Base-by-base conservation (phyloP, 2,888 invertebrate species). In the Kuschelorhynchus macadamiae region DNA sequence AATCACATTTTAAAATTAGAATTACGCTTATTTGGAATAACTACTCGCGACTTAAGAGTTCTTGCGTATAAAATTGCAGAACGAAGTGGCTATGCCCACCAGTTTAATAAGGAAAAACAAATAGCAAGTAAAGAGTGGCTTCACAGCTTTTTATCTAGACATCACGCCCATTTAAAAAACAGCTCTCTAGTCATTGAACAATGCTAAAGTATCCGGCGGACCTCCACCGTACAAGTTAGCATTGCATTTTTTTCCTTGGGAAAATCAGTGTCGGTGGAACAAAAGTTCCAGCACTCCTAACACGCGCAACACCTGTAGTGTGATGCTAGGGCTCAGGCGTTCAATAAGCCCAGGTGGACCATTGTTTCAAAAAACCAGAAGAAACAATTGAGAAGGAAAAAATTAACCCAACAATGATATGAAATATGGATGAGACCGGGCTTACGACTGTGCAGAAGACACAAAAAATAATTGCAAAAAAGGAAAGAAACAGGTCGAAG, bases 171-270 rank as follows among this genome's bases (percentile, higher is more conserved):
- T 2, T 44, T 44, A 1, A 57, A 30, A 36, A 63, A 63, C 21
- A 63, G 21, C 1, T 63, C 63, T 55, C 56, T 47, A 4, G 64
- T 64, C 64, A 64, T 64, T 56, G 44, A n/a, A 53, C 16, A n/a
- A 2, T 1, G 3, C 63, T n/a, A n/a, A 16, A 16, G 63, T 63
- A 7, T 55, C 55, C 2, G 32, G 30, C 7, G 46, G 33, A 12
- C 41, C 63, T 3, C 55, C 53, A 59, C 59, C 55, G 12, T 53
- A 55, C 25, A 55, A 25, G 41, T 1, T 9, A 1, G 5, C 1
- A 5, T 32, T 63, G 59, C 0, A 30, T 7, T 56, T 33, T 25
- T 56, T 56, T n/a, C 11, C 33, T 14, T 2, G 53, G 55, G 59
- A 59, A 63, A 42, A 64, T 64, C 1, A 56, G 1, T 1, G 14